Percentiles rank a stretch among this genome's conserved stretches.
These are phyloP conservation scores for Saccopteryx leptura DNA, from an alignment of 2,113 vertebrate species.

Conservation along the genomic window DNA sequence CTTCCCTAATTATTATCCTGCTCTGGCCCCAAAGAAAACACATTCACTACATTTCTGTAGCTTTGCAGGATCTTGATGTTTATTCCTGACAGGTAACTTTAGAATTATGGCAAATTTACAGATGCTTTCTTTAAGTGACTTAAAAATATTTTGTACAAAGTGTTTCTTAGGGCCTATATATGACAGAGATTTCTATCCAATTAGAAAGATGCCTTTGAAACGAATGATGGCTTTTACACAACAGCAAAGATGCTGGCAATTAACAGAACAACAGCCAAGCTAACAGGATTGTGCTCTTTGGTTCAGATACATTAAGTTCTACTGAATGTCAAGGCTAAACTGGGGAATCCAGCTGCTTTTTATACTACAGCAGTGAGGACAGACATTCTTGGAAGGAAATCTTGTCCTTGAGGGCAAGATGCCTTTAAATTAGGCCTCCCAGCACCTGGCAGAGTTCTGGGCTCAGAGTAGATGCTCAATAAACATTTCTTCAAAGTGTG, in stretches of 20 bases:
- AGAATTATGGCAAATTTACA: slow-evolving; percentile 21
- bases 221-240: slow-evolving; percentile 34
- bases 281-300: slow-evolving; percentile 19
- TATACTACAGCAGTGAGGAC: background rate
- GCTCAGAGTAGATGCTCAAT: slow-evolving; percentile 60
- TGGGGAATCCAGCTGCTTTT: slow-evolving; percentile 41
- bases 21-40: slow-evolving; percentile 32
- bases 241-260: slow-evolving; percentile 12
- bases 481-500: slow-evolving; percentile 30
- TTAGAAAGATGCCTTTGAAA: slow-evolving; percentile 14
- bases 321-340: slow-evolving; percentile 42
- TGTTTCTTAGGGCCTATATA: background rate
- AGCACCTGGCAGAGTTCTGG: background rate
- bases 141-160: slow-evolving; percentile 50
- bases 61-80: background rate
- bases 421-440: slow-evolving; percentile 63
- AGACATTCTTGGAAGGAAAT: slow-evolving; percentile 60
- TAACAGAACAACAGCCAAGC: background rate
- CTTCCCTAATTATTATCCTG: slow-evolving; percentile 32
- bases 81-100: slow-evolving; percentile 33
- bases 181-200: slow-evolving; percentile 11
- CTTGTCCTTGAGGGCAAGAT: slow-evolving; percentile 49
- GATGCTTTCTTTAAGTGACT: slow-evolving; percentile 44
- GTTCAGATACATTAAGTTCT: slow-evolving; percentile 26
- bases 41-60: slow-evolving; percentile 33